Conservation (phyloP, 2,888 invertebrate genomes). For the Phalera bucephala region DNA sequence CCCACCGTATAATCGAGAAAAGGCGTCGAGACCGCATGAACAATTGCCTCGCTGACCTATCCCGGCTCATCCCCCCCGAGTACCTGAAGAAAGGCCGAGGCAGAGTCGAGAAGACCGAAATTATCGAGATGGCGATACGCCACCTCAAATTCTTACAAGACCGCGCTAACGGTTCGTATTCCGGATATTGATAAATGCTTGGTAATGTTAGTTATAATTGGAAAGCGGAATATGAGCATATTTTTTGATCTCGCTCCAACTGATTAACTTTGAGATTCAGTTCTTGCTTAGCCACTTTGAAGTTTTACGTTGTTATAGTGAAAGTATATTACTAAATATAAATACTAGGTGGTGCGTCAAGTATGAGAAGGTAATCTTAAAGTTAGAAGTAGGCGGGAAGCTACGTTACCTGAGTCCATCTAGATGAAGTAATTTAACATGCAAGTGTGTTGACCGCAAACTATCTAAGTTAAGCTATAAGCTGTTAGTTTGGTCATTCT, state of each 20-base stretch:
- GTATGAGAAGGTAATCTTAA: too few species aligned
- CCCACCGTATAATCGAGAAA: conserved; percentile 98
- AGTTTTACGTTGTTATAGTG: too few species aligned
- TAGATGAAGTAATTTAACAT: too few species aligned
- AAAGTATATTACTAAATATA: too few species aligned
- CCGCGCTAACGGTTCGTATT: conserved; percentile 77
- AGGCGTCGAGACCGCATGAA: conserved; percentile 98
- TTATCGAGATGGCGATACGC: conserved; percentile 98
- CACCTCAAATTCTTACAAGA: conserved; percentile 95
- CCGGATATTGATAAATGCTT: conserved; percentile 7
- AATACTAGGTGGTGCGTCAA: too few species aligned
- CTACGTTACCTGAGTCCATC: too few species aligned
- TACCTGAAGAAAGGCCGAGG: conserved; percentile 97
- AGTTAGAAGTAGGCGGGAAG: too few species aligned
- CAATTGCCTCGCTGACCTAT: conserved; percentile 96
- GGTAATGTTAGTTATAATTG: conserved; percentile 28
- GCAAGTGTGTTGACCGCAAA: too few species aligned
- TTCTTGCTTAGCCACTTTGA: too few species aligned
- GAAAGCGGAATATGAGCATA: conserved; percentile 17
- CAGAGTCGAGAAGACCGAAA: conserved; percentile 98
- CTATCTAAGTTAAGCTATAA: too few species aligned
- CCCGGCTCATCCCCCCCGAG: conserved; percentile 95
- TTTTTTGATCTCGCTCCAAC: conserved; percentile 23
- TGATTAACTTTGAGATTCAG: conserved; percentile 8
- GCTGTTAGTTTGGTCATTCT: too few species aligned